Base-by-base conservation (phyloP, 1,140 invertebrate species). In the Neodiprion fabricii region DNA sequence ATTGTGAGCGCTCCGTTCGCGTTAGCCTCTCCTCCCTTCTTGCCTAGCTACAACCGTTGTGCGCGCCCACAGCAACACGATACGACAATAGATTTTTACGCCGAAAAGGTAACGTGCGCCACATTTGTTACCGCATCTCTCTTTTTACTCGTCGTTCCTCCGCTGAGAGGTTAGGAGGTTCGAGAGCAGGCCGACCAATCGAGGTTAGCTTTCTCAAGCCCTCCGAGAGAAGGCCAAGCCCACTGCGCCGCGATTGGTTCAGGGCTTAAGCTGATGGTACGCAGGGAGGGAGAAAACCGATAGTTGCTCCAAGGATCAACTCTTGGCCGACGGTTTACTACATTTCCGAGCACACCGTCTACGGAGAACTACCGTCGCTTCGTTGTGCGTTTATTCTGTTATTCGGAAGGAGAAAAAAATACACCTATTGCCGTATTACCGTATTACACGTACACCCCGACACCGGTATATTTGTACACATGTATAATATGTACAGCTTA, bases 341-440 rank as follows among this genome's bases (percentile, higher is more conserved):
- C 79, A 83, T 77, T 81, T 79, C 79, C 77, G 77, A 79, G 82
- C 78, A 76, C 74, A 81, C 79, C 81, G 78, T 77, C 75, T 77
- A 75, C 67, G 78, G 75, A 79, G 79, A 75, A 75, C 78, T 79
- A 40, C 47, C 70, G 48, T 67, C 70, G 53, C 17, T 9, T 76
- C 12, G 1, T 73, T 48, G 9, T 48, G 21, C 1, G 21, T 69
- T 66, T 66, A 40, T 40, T 40, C 28, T 40, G 28, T 40, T 40
- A 40, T 40, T 40, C 28, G 28, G 28, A 40, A 40, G 28, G 28
- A 40, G 28, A 40, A 40, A 40, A 40, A 40, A 40, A 40, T 40
- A 40, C 28, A 40, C 28, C 2, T 40, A 40, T 3, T 40, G 5
- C 28, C 28, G 28, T 40, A 40, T 3, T 40, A 40, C 28, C 28